Evolutionary conservation across 2,113 vertebrate species (phyloP), one percentile per base, ranked within the genome.

Genomic region (Ptychochromis oligacanthus): DNA sequence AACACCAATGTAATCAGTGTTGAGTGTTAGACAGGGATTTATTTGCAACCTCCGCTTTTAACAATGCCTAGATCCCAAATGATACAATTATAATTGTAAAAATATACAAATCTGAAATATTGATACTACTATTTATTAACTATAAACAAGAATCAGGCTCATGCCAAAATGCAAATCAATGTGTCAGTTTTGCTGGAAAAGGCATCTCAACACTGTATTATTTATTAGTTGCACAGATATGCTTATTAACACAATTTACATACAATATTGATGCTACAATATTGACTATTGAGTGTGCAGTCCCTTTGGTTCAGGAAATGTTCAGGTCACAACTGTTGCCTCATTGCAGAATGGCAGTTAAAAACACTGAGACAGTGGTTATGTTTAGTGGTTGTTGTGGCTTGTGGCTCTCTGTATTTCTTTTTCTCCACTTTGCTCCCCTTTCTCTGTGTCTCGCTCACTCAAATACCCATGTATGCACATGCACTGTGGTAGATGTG

Each of bases 401-500:
- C 83, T 80, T 86, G 62, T 91, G 76, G 79, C 81, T 83, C 65
- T 72, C 17, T 76, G 43, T 20, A 3, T 80, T 75, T 79, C 58
- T 43, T 28, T 77, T 43, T 70, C 52, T 58, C 13, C n/a, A 8
- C 54, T 36, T 55, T 17, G 15, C 65, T 81, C 9, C 7, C 34
- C 59, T 46, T 17, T 75, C 31, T 22, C 34, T 60, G 52, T 20
- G 77, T 52, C 46, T 57, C 79, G 7, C 82, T 62, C 61, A 54
- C 82, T 65, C 64, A 84, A 40, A 85, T 75, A 85, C 83, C 88
- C 85, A 74, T 31, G 54, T 59, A 82, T 72, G 64, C 82, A 83
- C 85, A 79, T 77, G 54, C 67, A 75, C 61, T 75, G 79, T 76
- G 76, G 88, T 87, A 81, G 83, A 83, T 87, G 75, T 55, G 87